These are phyloP conservation scores for Asteroscopus sphinx DNA, from an alignment of 2,888 invertebrate genomes.

Conservation along the genomic window DNA sequence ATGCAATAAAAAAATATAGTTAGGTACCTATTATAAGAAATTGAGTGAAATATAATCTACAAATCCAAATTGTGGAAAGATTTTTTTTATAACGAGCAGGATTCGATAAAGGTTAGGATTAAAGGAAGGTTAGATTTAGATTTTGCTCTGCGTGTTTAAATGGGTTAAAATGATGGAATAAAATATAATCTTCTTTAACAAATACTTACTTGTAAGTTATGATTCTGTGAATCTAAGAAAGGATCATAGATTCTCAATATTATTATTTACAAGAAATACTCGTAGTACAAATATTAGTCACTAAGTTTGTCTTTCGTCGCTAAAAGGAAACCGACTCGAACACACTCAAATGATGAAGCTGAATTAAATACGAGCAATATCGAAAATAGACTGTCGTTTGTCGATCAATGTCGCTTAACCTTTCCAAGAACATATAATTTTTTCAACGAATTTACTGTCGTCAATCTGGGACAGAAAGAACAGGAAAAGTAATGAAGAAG, in stretches of 20 bases:
- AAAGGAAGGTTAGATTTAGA: too few relatives aligned
- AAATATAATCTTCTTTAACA: not conserved
- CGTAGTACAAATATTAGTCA: too few relatives aligned
- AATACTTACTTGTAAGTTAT: too few relatives aligned
- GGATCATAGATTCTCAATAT: constrained; percentile 1
- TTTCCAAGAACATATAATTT: constrained; percentile 5
- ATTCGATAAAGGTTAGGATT: too few relatives aligned
- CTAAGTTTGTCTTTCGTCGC: not conserved
- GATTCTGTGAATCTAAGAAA: too few relatives aligned
- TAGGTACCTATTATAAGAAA: too few relatives aligned
- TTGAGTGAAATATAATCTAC: too few relatives aligned
- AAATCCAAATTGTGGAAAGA: too few relatives aligned
- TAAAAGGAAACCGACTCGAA: not conserved
- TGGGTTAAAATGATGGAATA: too few relatives aligned
- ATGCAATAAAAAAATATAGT: too few relatives aligned
- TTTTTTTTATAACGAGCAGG: too few relatives aligned
- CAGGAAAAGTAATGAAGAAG: constrained; percentile 8
- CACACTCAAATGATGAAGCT: not conserved
- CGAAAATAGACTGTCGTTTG: not conserved
- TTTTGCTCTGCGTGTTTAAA: too few relatives aligned
- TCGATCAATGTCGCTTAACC: constrained; percentile 1
- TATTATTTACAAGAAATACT: not conserved
- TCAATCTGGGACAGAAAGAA: not conserved
- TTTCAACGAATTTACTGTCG: not conserved
- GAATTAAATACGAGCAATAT: constrained; percentile 3